Conservation (phyloP, 2,113 vertebrate species). For the Tetraodon nigroviridis region DNA sequence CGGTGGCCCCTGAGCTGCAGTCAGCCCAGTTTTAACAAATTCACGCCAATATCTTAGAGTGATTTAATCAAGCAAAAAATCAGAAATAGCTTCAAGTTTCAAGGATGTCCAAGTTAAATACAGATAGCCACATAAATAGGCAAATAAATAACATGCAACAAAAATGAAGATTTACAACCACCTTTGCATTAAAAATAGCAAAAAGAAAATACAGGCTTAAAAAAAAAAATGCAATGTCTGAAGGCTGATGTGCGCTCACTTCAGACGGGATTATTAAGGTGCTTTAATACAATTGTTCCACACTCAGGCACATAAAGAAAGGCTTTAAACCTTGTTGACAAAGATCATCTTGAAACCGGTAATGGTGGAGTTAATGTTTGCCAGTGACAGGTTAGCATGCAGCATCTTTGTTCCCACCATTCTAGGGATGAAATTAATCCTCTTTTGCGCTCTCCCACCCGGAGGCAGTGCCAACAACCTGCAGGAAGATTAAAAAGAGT, state of each 20-base stretch:
- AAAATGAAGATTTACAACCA: too few species aligned
- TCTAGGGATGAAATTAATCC: slow-evolving; percentile 41
- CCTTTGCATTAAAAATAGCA: not conserved
- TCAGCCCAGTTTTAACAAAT: too few species aligned
- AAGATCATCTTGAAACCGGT: slow-evolving; percentile 61
- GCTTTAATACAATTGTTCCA: too few species aligned
- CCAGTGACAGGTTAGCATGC: slow-evolving; percentile 53
- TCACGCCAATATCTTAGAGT: too few species aligned
- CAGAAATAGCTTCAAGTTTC: too few species aligned
- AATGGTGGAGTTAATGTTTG: slow-evolving; percentile 25
- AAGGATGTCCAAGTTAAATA: too few species aligned
- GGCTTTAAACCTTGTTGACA: slow-evolving; percentile 30
- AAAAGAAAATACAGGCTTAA: not conserved
- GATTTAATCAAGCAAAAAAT: too few species aligned
- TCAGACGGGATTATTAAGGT: not conserved
- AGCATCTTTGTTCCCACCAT: slow-evolving; percentile 61
- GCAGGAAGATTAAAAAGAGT: slow-evolving; percentile 2
- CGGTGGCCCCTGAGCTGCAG: too few species aligned
- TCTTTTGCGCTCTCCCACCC: slow-evolving; percentile 37
- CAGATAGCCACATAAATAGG: too few species aligned
- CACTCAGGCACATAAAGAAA: not conserved
- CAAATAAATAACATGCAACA: too few species aligned
- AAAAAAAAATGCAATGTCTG: too few species aligned
- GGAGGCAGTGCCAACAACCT: slow-evolving; percentile 49
- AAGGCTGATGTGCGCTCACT: too few species aligned